phyloP scores from a whole-genome alignment of 2,797 vertebrate genomes.

The Lacerta bilineata region DNA sequence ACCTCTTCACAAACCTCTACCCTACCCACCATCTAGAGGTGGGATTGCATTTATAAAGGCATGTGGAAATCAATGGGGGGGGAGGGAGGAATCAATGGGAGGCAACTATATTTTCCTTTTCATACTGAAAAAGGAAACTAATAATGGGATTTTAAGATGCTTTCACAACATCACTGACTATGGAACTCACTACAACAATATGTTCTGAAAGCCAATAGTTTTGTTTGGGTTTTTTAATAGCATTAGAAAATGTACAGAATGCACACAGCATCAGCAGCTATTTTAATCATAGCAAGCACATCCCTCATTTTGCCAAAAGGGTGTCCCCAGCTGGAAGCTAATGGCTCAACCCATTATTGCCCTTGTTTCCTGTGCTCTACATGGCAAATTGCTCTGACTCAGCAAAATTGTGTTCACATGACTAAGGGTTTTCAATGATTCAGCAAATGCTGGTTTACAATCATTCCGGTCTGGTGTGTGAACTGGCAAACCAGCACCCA shows the following conservation, averaged over 20 bases:
- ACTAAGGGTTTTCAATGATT: conserved; percentile 3
- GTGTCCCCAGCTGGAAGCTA: neutral
- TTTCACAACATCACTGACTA: neutral
- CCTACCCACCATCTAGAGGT: neutral
- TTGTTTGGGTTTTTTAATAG: neutral
- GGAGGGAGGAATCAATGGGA: neutral
- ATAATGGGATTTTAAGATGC: neutral
- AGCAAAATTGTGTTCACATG: conserved; percentile 6
- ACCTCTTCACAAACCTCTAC: neutral
- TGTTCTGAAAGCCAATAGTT: neutral
- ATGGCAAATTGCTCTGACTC: conserved; percentile 26
- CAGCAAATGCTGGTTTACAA: conserved; percentile 13
- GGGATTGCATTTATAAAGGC: neutral
- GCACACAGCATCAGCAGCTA: neutral
- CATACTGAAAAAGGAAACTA: neutral
- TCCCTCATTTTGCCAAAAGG: neutral
- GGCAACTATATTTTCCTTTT: neutral
- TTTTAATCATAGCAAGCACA: neutral
- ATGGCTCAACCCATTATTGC: neutral
- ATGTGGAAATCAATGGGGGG: neutral
- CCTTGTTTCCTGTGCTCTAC: conserved; percentile 9
- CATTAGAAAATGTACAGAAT: neutral
- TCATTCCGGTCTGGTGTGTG: neutral
- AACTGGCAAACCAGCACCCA: neutral
- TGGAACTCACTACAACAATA: neutral